Evolutionary conservation across 2,797 vertebrate species (phyloP), one percentile per base, ranked within the genome.

Genomic region (Anguilla pacifica): DNA sequence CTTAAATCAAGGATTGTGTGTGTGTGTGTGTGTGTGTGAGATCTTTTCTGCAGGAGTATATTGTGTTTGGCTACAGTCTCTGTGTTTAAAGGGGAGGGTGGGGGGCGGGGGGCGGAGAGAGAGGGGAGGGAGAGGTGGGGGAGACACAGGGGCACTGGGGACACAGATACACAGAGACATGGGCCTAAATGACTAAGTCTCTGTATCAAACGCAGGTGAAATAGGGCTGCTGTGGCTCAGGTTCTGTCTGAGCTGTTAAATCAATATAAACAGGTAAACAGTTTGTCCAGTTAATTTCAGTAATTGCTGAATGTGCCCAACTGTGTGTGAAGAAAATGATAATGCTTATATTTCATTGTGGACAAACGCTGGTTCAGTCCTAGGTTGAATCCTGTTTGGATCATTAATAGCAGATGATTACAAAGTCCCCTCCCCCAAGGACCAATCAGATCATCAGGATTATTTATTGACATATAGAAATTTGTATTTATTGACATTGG

Each of bases 1-100:
- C 94, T 93, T 95, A 94, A 96, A 94, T 95, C 94, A 92, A 88
- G 86, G 91, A 91, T 92, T 91, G 92, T 92, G 89, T 84, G 88
- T 87, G 85, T 49, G 59, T 49, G 61, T 49, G 39, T 51, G 61
- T 49, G 85, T 28, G 39, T 85, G 43, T 15, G 85, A 13, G 53
- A 15, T 10, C 13, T 13, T n/a, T 25, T 64, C 3, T 64, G 19
- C 25, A 19, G 0, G 61, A 3, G 61, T 64, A 28, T 49, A n/a
- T 31, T 81, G 51, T 53, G 25, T 79, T 10, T 55, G 0, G 5
- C 64, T 53, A n/a, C 53, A 28, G 22, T 6, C 25, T 61, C 43
- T 49, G 9, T 35, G 9, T 51, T 51, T 51, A 51, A 51, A 51
- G 19, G 19, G 2, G 5, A 19, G 13, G 0, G 35, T 1, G 35